These are phyloP conservation scores for Hydraecia micacea DNA, from an alignment of 2,888 invertebrate genomes.

Conservation along the genomic window DNA sequence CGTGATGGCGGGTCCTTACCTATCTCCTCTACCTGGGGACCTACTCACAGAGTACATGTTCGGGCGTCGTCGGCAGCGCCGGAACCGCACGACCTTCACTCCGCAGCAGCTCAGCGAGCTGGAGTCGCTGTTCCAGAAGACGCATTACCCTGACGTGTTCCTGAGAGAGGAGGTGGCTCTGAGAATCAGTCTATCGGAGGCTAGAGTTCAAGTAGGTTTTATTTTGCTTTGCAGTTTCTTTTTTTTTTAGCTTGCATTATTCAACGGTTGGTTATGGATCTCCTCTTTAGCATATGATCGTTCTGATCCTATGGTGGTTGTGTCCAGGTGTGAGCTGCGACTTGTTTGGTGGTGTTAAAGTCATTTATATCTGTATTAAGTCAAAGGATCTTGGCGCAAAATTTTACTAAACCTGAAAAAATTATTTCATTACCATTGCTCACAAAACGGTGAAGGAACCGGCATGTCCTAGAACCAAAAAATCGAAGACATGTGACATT, in stretches of 20 bases:
- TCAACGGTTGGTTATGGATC: not conserved
- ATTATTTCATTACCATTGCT: not conserved
- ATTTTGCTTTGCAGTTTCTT: not conserved
- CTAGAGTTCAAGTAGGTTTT: constrained; percentile 95
- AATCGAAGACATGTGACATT: not conserved
- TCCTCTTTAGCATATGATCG: not conserved
- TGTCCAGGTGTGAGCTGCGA: not conserved
- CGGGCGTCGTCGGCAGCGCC: constrained; percentile 95
- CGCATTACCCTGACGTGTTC: constrained; percentile 98
- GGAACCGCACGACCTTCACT: constrained; percentile 98
- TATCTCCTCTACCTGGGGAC: constrained; percentile 96
- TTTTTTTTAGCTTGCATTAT: not conserved
- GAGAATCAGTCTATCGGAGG: constrained; percentile 97
- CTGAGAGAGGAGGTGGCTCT: constrained; percentile 97
- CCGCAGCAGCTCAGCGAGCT: constrained; percentile 97
- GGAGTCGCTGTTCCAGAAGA: constrained; percentile 97
- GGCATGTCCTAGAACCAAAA: not conserved
- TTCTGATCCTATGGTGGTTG: not conserved
- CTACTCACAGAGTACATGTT: constrained; percentile 98
- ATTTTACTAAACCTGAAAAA: not conserved
- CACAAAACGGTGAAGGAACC: not conserved
- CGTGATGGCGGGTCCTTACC: constrained; percentile 95
- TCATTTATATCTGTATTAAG: not conserved
- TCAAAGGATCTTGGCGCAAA: not conserved
- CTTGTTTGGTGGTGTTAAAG: not conserved